Evolutionary conservation across 2,888 invertebrate genomes (phyloP).

Genomic region (Oithona nana): DNA sequence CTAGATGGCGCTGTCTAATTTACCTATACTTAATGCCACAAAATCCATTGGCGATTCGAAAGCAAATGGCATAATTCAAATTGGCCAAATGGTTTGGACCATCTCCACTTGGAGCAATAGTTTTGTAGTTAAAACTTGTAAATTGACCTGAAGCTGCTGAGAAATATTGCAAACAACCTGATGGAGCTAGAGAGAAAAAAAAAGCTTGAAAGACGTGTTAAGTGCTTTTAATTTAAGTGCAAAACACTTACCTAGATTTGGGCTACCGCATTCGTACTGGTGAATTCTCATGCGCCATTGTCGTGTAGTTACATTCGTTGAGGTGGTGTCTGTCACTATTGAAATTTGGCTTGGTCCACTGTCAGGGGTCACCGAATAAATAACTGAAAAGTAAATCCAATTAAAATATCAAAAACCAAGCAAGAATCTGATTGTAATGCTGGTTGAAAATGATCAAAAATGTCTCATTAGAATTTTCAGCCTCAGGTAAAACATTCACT

Average conservation of each 20-base stretch:
- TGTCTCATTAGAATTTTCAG: no score
- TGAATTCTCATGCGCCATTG: conserved; percentile 4
- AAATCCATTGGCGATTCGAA: conserved; percentile 8
- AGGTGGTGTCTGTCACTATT: conserved; percentile 5
- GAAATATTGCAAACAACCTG: conserved; percentile 4
- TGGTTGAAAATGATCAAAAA: no score
- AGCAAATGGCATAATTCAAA: conserved; percentile 9
- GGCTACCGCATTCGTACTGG: conserved; percentile 10
- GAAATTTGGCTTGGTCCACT: conserved; percentile 12
- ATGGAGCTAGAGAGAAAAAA: not conserved
- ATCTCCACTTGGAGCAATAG: not conserved
- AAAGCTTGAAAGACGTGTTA: not conserved
- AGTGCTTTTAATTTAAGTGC: not conserved
- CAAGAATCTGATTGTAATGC: no score
- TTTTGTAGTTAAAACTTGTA: conserved; percentile 5
- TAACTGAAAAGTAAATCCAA: not conserved
- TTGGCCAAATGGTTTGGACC: not conserved
- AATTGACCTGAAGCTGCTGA: not conserved
- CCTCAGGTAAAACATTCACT: no score
- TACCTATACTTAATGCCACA: conserved; percentile 6
- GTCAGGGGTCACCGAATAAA: conserved; percentile 12
- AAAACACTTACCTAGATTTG: not conserved
- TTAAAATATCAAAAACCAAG: no score
- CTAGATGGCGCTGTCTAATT: no score
- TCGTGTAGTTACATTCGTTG: not conserved